phyloP scores from a whole-genome alignment of 2,888 invertebrate species.

The Eulithis prunata region DNA sequence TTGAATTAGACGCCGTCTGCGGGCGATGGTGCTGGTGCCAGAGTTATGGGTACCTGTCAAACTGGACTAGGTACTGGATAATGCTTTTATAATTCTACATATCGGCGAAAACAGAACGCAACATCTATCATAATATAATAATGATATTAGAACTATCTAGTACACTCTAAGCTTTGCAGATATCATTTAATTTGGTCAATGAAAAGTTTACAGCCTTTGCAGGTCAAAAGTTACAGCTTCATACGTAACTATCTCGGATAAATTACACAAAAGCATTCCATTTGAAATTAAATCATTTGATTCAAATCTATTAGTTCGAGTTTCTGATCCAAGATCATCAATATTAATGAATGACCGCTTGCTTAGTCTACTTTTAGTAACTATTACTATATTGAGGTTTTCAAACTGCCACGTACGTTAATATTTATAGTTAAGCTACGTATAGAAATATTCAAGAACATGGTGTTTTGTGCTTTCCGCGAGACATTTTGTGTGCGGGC shows the following conservation, averaged over 20 bases:
- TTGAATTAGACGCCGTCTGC: constrained; percentile 18
- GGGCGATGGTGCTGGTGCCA: neutral
- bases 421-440: no score
- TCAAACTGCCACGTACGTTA: no score
- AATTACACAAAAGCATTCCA: constrained; percentile 1
- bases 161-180: no score
- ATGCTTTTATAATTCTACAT: neutral
- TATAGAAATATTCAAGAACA: no score
- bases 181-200: neutral
- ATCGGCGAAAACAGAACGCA: no score
- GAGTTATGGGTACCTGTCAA: constrained; percentile 1
- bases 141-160: neutral
- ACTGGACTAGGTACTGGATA: neutral
- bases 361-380: no score
- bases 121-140: no score
- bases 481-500: no score
- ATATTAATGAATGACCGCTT: neutral
- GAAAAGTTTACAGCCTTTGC: neutral
- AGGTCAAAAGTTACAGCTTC: neutral
- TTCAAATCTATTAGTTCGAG: constrained; percentile 3
- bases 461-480: no score
- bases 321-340: neutral
- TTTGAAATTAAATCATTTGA: constrained; percentile 12
- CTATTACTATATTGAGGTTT: no score
- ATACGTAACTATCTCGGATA: neutral